Conservation (phyloP, 1,140 invertebrate species). For the Ceratina calcarata region DNA sequence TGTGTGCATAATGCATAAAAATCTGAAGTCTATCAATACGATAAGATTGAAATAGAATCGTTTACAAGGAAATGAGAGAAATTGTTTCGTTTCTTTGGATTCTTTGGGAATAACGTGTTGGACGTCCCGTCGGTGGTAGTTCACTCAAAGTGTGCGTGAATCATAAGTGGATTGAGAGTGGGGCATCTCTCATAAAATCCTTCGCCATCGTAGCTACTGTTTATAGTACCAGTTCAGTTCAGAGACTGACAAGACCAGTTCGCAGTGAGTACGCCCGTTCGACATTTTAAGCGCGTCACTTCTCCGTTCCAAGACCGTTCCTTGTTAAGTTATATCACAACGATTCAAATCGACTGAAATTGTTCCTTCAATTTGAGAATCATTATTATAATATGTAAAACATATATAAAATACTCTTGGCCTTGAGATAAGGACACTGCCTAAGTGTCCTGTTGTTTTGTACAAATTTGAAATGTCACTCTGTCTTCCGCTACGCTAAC, state of each 20-base stretch:
- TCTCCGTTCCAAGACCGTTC: not conserved
- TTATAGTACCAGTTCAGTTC: slow-evolving; percentile 57
- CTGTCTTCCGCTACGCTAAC: not conserved
- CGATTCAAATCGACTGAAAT: not conserved
- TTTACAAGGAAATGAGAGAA: slow-evolving; percentile 5
- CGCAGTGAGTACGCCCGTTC: slow-evolving; percentile 55
- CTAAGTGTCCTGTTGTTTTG: not conserved
- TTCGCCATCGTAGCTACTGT: slow-evolving; percentile 51
- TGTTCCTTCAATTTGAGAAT: no score
- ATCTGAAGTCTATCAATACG: not conserved
- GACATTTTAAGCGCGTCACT: not conserved
- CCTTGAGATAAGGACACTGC: not conserved
- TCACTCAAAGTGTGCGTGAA: slow-evolving; percentile 35
- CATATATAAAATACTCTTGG: not conserved
- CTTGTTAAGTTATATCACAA: not conserved
- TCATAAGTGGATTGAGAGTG: slow-evolving; percentile 54
- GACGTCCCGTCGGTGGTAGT: not conserved
- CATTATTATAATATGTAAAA: not conserved
- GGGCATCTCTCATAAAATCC: slow-evolving; percentile 62
- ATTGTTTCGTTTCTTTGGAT: slow-evolving; percentile 25
- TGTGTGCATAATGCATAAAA: not conserved
- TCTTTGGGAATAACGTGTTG: slow-evolving; percentile 17
- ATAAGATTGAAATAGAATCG: not conserved
- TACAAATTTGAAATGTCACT: no score
- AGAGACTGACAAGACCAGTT: slow-evolving; percentile 34